Percentiles rank a stretch among this genome's conserved stretches.
phyloP scores from a whole-genome alignment of 2,113 vertebrate species.

The Cyphomyrus plagiostoma region DNA sequence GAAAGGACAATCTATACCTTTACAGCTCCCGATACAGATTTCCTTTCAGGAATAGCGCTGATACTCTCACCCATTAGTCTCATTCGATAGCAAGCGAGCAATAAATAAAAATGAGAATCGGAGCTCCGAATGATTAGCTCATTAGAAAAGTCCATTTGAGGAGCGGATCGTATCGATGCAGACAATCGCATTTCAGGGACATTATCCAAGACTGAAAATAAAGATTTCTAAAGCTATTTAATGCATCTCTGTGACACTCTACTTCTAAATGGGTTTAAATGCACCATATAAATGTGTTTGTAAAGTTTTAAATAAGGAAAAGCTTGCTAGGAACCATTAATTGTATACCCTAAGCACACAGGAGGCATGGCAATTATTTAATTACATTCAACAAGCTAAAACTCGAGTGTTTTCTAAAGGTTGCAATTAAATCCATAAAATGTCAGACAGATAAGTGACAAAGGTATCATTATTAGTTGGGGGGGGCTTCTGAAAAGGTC shows the following conservation, averaged over 20 bases:
- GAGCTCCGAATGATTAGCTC: constrained; percentile 26
- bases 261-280: constrained; percentile 23
- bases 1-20: background rate
- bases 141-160: constrained; percentile 35
- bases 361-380: constrained; percentile 13
- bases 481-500: background rate
- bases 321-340: constrained; percentile 23
- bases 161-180: constrained; percentile 36
- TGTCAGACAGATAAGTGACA: constrained; percentile 14
- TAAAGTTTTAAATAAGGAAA: constrained; percentile 33
- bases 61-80: background rate
- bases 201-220: constrained; percentile 36
- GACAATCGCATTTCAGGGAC: constrained; percentile 29
- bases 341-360: constrained; percentile 35
- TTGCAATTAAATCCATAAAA: background rate
- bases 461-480: constrained; percentile 6
- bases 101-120: constrained; percentile 34
- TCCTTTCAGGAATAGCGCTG: background rate
- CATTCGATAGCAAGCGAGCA: constrained; percentile 20
- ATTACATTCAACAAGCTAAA: background rate
- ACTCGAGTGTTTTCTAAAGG: background rate
- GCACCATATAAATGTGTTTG: constrained; percentile 12
- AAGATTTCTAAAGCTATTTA: constrained; percentile 42
- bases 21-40: background rate
- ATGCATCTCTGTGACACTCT: constrained; percentile 33